Base-by-base conservation (phyloP, 2,888 invertebrate genomes). In the Athalia cordata region DNA sequence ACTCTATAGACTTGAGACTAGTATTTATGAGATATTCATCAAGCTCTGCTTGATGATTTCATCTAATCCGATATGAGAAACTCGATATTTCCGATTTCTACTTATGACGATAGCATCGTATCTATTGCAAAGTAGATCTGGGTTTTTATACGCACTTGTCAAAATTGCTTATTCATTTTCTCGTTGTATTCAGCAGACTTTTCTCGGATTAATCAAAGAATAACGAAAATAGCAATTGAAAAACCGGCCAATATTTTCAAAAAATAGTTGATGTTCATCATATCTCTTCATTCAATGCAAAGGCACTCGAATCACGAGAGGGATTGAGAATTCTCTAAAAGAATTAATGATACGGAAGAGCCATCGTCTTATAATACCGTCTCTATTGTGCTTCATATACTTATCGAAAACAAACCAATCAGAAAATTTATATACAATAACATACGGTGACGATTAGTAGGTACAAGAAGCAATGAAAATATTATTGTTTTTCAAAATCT, bases 321-420 rank as follows among this genome's bases (percentile, higher is more conserved):
- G 79, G 81, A 15, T 77, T 52, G 78, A 77, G 66, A 13, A 78
- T 65, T 80, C 77, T 75, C 67, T 29, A 45, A 5, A 59, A 49
- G 13, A 76, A 55, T 59, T 61, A 65, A 80, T 74, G 74, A 67
- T 52, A 66, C 77, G 43, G 68, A 62, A 77, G 59, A 61, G 78
- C 11, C 62, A 13, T 59, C 13, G 13, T 72, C 47, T 5, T 59
- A 13, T 47, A 47, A 57, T 76, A 68, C 49, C 43, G 52, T 78
- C 79, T 79, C 78, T 81, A 83, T 84, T 81, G 81, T 83, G 82
- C 64, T 84, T 83, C 79, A 78, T 62, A 61, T 80, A 85, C 80
- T 86, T 72, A 88, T 85, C 82, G 87, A 86, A 88, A 86, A 84
- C 82, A 85, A 85, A 84, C 81, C 11, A 70, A 13, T 50, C 49